Base-by-base conservation (phyloP, 2,888 invertebrate genomes). In the Drosophila rellima region DNA sequence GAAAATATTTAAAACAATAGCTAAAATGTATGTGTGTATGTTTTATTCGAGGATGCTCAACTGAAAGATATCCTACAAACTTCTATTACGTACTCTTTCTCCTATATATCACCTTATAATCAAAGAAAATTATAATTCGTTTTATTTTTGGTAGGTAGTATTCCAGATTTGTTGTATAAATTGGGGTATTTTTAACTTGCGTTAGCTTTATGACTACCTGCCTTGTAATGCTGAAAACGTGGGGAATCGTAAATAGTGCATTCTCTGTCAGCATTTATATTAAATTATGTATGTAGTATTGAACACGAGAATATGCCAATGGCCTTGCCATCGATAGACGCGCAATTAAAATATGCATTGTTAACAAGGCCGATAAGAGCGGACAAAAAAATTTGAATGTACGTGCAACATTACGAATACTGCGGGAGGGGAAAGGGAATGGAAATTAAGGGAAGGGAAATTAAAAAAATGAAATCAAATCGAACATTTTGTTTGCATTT, bases 341-440 rank as follows among this genome's bases (percentile, higher is more conserved):
- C 54, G 42, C 56, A 69, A 73, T 79, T 76, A 50, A 74, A 60
- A 76, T 60, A 69, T 71, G 70, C 70, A 83, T 76, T 86, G 87
- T 80, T 78, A 78, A 86, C 76, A 80, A 51, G 52, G 51, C 61
- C 20, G 70, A 82, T 64, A 79, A 56, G 66, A 56, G 51, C 44
- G 15, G 31, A 33, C 35, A 51, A 23, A 47, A 47, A 37, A 37
- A 44, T 20, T 6, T 17, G 13, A 37, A 29, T 51, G 33, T 31
- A 37, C 47, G 31, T 47, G 47, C 11, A 29, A 26, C 45, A 26
- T 11, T 31, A 2, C 1, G 8, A 44, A 6, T 11, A 18, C 3
- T n/a, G 17, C 2, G 54, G 33, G 15, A 42, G 6, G 3, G 37
- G 8, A 20, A 15, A 42, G 29, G 11, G n/a, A n/a, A n/a, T n/a